Conservation (phyloP, 2,888 invertebrate species). For the Leptinotarsa tumamoca region DNA sequence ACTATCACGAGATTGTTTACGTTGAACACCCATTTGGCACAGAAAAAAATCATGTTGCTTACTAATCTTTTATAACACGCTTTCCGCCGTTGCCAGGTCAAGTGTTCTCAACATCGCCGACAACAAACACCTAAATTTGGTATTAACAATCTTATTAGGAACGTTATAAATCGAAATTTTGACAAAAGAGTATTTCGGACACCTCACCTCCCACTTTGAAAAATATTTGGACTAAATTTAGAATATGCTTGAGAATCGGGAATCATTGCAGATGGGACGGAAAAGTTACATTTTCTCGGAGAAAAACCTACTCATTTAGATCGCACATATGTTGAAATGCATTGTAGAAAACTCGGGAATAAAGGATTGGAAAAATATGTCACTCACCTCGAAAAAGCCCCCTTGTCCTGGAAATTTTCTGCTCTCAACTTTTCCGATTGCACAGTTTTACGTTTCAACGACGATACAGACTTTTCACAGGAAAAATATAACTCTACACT, state of each 20-base stretch:
- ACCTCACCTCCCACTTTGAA: constrained; percentile 62
- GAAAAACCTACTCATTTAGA: constrained; percentile 29
- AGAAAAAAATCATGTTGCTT: constrained; percentile 45
- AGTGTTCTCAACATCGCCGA: constrained; percentile 66
- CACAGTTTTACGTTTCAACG: constrained; percentile 57
- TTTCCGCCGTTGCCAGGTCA: constrained; percentile 67
- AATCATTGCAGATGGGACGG: constrained; percentile 38
- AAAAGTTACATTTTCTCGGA: constrained; percentile 40
- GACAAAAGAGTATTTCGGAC: constrained; percentile 39
- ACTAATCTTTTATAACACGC: constrained; percentile 63
- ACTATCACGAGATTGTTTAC: constrained; percentile 20
- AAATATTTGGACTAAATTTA: constrained; percentile 62
- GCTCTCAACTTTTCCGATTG: constrained; percentile 55
- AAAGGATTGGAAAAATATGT: constrained; percentile 62
- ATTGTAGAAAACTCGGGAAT: constrained; percentile 28
- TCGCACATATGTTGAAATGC: constrained; percentile 16
- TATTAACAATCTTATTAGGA: constrained; percentile 51
- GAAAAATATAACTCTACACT: constrained; percentile 61
- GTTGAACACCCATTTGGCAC: constrained; percentile 31
- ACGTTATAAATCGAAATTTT: constrained; percentile 44
- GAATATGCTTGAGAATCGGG: constrained; percentile 51
- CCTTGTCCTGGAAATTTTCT: constrained; percentile 55
- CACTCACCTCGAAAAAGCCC: constrained; percentile 65
- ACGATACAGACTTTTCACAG: constrained; percentile 59
- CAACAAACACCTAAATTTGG: constrained; percentile 66